phyloP scores from a whole-genome alignment of 2,888 invertebrate species.

The Zaprionus bogoriensis region DNA sequence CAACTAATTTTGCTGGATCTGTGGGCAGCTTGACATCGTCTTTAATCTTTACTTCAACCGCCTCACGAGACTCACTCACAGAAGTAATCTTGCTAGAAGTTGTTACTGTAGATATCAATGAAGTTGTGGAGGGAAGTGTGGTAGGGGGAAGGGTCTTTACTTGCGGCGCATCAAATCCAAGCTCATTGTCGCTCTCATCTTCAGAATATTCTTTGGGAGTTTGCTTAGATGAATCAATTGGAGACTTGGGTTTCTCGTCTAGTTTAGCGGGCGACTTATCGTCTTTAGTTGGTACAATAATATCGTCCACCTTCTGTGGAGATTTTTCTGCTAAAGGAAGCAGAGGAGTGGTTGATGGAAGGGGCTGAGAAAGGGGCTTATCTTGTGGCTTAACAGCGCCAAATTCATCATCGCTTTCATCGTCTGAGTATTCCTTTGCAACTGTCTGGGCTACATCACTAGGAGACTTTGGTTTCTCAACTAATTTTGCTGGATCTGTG shows the following conservation, averaged over 20 bases:
- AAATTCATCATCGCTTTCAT: not conserved
- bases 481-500: not conserved
- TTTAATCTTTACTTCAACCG: not conserved
- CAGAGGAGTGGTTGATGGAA: not conserved
- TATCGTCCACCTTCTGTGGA: not conserved
- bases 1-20: not conserved
- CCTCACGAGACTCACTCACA: not conserved
- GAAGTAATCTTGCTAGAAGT: not conserved
- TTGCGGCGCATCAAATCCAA: not conserved
- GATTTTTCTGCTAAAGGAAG: not conserved
- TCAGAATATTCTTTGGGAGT: not conserved
- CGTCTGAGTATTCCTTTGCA: not conserved
- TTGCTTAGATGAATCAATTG: not conserved
- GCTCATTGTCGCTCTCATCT: slow-evolving; percentile 10
- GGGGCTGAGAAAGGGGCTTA: not conserved
- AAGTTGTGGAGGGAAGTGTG: not conserved
- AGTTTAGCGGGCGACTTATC: not conserved
- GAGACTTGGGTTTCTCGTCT: not conserved
- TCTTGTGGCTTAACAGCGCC: not conserved
- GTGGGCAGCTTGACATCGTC: not conserved
- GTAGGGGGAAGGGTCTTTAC: too few relatives aligned
- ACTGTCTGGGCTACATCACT: not conserved
- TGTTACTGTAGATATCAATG: not conserved
- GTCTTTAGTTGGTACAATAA: not conserved
- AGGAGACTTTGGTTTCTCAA: not conserved